phyloP scores from a whole-genome alignment of 2,888 invertebrate genomes.

The Exocentrus adspersus region DNA sequence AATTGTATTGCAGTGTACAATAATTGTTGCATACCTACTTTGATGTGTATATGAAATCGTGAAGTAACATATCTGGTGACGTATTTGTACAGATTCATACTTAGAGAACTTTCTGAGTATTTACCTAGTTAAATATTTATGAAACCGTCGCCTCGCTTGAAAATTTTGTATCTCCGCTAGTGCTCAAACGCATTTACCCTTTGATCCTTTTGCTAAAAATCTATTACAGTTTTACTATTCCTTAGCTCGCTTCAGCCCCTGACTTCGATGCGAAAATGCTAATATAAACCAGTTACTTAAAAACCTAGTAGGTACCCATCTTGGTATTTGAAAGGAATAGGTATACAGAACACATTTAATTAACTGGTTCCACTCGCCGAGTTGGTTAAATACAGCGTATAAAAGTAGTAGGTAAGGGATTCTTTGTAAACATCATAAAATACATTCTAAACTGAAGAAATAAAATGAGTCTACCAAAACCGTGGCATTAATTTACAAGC shows the following conservation, averaged over 20 bases:
- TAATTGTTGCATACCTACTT: too few species aligned
- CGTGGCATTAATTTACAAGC: too few species aligned
- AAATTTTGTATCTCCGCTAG: background rate
- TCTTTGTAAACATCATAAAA: too few species aligned
- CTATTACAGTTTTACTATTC: slow-evolving; percentile 17
- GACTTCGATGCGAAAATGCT: slow-evolving; percentile 9
- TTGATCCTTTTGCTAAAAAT: slow-evolving; percentile 14
- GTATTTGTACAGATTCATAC: background rate
- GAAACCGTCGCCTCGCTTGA: background rate
- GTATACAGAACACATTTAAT: background rate
- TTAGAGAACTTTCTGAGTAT: background rate
- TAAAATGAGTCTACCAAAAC: too few species aligned
- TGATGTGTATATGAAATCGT: background rate
- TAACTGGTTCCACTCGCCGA: background rate
- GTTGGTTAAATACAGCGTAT: too few species aligned
- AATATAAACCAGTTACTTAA: slow-evolving; percentile 3
- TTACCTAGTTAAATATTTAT: background rate
- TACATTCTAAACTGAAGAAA: too few species aligned
- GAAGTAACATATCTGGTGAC: background rate
- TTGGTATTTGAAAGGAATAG: background rate
- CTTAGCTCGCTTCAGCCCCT: background rate
- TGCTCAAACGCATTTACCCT: slow-evolving; percentile 1
- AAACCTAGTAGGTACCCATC: background rate
- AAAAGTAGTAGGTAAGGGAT: too few species aligned
- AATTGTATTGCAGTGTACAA: background rate